Conservation (phyloP, 1,140 invertebrate species). For the Trichoplusia ni region DNA sequence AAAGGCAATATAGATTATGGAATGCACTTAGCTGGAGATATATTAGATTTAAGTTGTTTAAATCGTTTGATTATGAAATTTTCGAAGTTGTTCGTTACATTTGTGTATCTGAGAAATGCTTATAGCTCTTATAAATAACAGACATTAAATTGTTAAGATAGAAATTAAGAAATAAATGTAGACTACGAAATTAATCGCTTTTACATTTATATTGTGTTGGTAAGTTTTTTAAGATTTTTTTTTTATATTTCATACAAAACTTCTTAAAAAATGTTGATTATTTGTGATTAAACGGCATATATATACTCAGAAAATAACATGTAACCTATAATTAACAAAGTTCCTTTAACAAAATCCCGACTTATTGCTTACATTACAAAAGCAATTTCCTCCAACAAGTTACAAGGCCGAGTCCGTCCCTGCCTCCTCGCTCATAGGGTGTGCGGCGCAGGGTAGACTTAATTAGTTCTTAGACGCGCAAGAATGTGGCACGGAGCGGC, state of each 20-base stretch:
- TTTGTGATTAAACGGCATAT: too few relatives aligned
- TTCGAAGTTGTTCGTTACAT: not conserved
- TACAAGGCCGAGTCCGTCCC: conserved; percentile 11
- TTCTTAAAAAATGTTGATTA: too few relatives aligned
- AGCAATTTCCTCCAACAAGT: not conserved
- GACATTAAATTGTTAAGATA: not conserved
- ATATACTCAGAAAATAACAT: too few relatives aligned
- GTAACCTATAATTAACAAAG: too few relatives aligned
- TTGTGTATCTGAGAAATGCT: not conserved
- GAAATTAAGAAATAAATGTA: too few relatives aligned
- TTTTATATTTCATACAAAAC: too few relatives aligned
- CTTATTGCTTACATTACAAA: not conserved
- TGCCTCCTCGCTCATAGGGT: not conserved
- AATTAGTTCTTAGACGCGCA: conserved; percentile 67
- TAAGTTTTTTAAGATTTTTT: too few relatives aligned
- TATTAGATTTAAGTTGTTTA: not conserved
- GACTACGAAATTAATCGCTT: too few relatives aligned
- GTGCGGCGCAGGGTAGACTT: conserved; percentile 45
- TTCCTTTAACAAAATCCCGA: too few relatives aligned
- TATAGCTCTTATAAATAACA: not conserved
- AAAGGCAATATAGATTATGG: conserved; percentile 17
- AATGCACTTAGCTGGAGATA: conserved; percentile 11
- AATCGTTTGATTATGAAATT: not conserved
- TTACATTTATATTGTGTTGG: too few relatives aligned
- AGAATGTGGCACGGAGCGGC: conserved; percentile 50